These are phyloP conservation scores for Elgaria multicarinata DNA, from an alignment of 2,113 vertebrate genomes.

Conservation along the genomic window DNA sequence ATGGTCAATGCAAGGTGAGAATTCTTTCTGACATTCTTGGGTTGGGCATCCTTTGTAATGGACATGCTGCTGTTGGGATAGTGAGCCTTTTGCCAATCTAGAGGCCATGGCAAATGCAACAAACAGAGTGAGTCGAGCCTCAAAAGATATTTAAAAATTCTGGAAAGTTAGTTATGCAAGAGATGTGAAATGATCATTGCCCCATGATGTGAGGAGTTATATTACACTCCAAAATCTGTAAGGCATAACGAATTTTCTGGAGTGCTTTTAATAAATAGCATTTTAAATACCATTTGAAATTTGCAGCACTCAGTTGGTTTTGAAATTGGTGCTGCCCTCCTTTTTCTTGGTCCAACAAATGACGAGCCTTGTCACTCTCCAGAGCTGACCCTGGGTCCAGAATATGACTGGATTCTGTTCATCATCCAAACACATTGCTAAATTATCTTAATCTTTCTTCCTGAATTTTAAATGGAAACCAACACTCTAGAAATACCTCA, in stretches of 20 bases:
- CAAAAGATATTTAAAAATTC: not conserved
- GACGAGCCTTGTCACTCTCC: no score
- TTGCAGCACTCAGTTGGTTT: not conserved
- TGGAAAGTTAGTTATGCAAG: no score
- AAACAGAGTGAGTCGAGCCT: not conserved
- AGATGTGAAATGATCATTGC: no score
- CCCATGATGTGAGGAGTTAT: no score
- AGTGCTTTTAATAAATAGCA: not conserved
- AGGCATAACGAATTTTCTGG: no score
- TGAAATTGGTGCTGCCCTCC: not conserved
- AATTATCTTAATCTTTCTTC: not conserved
- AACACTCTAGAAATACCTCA: not conserved
- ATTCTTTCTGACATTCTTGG: not conserved
- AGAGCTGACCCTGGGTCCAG: not conserved
- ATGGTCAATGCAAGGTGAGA: not conserved
- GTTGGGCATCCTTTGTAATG: not conserved
- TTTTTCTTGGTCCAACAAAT: no score
- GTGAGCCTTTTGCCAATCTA: not conserved
- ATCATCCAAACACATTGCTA: not conserved
- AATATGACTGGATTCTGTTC: not conserved
- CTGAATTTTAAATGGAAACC: not conserved
- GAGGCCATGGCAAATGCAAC: not conserved
- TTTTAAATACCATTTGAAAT: not conserved
- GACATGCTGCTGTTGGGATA: not conserved
- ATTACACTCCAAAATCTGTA: no score